Evolutionary conservation across 2,888 invertebrate genomes (phyloP).

Genomic region (Lasioglossum oenotherae): DNA sequence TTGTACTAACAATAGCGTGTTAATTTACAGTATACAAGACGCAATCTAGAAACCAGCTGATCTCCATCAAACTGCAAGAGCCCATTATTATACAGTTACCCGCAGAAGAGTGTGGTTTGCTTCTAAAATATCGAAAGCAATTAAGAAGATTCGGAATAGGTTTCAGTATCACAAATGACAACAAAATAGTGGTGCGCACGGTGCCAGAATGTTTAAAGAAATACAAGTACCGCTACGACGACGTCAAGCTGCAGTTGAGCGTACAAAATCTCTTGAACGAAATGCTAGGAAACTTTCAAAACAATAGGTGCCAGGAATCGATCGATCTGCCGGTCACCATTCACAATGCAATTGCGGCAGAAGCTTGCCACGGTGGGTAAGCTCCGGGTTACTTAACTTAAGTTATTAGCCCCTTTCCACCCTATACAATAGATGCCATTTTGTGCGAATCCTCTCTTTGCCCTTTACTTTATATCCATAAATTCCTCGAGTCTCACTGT

Average conservation of each 20-base stretch:
- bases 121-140: conserved; percentile 81
- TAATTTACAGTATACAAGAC: conserved; percentile 85
- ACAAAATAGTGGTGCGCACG: conserved; percentile 84
- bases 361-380: conserved; percentile 88
- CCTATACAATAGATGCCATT: too few relatives aligned
- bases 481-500: too few relatives aligned
- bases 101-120: conserved; percentile 53
- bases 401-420: too few relatives aligned
- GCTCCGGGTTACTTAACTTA: too few relatives aligned
- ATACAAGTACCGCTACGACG: conserved; percentile 75
- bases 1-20: not conserved
- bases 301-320: conserved; percentile 82
- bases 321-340: conserved; percentile 85
- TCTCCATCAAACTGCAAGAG: conserved; percentile 69
- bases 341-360: conserved; percentile 86
- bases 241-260: conserved; percentile 62
- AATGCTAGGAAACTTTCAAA: conserved; percentile 85
- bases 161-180: conserved; percentile 81
- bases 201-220: conserved; percentile 88
- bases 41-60: conserved; percentile 76
- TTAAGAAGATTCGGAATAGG: conserved; percentile 87
- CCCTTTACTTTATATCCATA: too few relatives aligned
- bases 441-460: too few relatives aligned
- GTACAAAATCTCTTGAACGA: conserved; percentile 87
- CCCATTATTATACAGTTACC: conserved; percentile 76